These are phyloP conservation scores for Hippoglossus hippoglossus DNA, from an alignment of 2,797 vertebrate species.

Conservation along the genomic window DNA sequence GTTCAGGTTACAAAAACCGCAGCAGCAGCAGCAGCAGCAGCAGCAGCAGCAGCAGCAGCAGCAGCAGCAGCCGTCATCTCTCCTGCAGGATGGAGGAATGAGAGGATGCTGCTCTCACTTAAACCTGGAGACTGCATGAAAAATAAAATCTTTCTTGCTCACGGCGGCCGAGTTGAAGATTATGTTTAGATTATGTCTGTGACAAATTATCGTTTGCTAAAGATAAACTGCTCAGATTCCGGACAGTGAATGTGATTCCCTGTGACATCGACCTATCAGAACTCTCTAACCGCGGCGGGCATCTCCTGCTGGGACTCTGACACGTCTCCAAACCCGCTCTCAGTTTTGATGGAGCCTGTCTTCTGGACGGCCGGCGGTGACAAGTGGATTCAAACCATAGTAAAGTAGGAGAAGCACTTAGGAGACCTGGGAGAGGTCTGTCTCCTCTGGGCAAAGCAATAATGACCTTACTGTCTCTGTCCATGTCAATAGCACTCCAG, in stretches of 20 bases:
- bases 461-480: constrained; percentile 74
- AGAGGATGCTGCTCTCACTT: constrained; percentile 19
- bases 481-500: constrained; percentile 67
- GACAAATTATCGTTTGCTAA: constrained; percentile 43
- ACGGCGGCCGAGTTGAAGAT: background rate
- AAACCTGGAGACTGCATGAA: constrained; percentile 24
- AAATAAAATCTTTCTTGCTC: constrained; percentile 3
- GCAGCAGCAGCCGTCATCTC: constrained; percentile 7
- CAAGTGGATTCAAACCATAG: constrained; percentile 54
- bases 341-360: constrained; percentile 59
- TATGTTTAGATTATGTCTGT: background rate
- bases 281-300: constrained; percentile 55
- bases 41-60: constrained; percentile 21
- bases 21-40: constrained; percentile 13
- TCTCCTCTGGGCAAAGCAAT: constrained; percentile 65
- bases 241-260: constrained; percentile 64
- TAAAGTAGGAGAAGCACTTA: constrained; percentile 64
- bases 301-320: constrained; percentile 67
- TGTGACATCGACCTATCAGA: constrained; percentile 60
- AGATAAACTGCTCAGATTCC: constrained; percentile 56
- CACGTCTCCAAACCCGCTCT: constrained; percentile 62
- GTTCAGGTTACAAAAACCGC: constrained; percentile 42
- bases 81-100: constrained; percentile 10
- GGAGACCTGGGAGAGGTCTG: constrained; percentile 66
- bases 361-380: constrained; percentile 57